phyloP scores from a whole-genome alignment of 2,888 invertebrate species.

The Vannuccia rotundouncinata region DNA sequence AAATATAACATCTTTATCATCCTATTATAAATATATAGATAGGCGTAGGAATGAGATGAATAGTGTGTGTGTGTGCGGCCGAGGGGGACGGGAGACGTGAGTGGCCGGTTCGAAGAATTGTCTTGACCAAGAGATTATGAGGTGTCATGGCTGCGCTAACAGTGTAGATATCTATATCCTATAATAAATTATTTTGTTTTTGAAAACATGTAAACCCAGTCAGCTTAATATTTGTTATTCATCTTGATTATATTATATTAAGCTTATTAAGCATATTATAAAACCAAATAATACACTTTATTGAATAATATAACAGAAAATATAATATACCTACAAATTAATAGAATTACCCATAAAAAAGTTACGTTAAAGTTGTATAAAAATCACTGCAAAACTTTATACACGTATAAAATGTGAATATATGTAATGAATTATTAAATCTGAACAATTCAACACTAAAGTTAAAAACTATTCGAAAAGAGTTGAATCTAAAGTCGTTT shows the following conservation, averaged over 20 bases:
- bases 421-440: constrained; percentile 20
- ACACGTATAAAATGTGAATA: constrained; percentile 4
- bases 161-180: too few relatives aligned
- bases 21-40: too few relatives aligned
- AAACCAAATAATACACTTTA: not conserved
- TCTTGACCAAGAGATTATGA: too few relatives aligned
- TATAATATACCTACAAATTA: constrained; percentile 8
- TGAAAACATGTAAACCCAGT: too few relatives aligned
- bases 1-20: too few relatives aligned
- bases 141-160: too few relatives aligned
- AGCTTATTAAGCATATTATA: too few relatives aligned
- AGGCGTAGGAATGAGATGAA: not conserved
- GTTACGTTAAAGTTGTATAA: not conserved
- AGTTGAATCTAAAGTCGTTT: too few relatives aligned
- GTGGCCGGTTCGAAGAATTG: too few relatives aligned
- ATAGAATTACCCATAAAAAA: constrained; percentile 2
- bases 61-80: too few relatives aligned
- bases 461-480: not conserved
- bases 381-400: constrained; percentile 1
- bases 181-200: too few relatives aligned
- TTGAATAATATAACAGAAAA: constrained; percentile 12
- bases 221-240: constrained; percentile 12
- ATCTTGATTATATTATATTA: not conserved
- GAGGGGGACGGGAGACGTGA: too few relatives aligned
- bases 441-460: constrained; percentile 12